phyloP scores from a whole-genome alignment of 2,888 invertebrate species.

The Dusona sp. region DNA sequence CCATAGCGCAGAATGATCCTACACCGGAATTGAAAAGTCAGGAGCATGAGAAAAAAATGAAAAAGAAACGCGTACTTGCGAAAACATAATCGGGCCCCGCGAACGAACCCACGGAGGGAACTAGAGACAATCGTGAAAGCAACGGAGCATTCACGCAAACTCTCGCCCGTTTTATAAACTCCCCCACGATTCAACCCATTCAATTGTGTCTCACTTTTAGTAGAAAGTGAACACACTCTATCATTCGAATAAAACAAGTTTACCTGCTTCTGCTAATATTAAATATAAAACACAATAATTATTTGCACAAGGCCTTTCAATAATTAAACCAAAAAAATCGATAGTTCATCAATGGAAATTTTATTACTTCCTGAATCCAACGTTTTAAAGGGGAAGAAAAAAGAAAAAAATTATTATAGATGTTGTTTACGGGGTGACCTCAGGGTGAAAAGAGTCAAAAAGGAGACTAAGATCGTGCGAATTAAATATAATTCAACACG shows the following conservation, averaged over 20 bases:
- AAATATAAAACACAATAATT: too few species aligned
- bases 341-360: background rate
- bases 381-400: too few species aligned
- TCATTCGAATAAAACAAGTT: constrained; percentile 57
- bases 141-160: constrained; percentile 72
- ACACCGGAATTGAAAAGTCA: constrained; percentile 70
- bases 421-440: too few species aligned
- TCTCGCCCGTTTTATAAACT: constrained; percentile 51
- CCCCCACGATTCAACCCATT: constrained; percentile 49
- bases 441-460: too few species aligned
- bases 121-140: constrained; percentile 81
- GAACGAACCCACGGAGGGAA: constrained; percentile 61
- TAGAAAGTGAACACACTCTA: constrained; percentile 78
- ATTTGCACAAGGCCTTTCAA: too few species aligned
- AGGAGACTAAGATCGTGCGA: too few species aligned
- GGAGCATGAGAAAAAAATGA: constrained; percentile 70
- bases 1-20: constrained; percentile 8
- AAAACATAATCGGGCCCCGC: constrained; percentile 60
- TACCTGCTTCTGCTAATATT: background rate
- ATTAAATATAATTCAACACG: too few species aligned
- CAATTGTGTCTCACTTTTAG: constrained; percentile 68
- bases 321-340: background rate
- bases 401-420: too few species aligned
- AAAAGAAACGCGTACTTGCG: constrained; percentile 24
- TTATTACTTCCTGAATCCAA: too few species aligned